Base-by-base conservation (phyloP, 1,140 invertebrate genomes). In the Arctopsyche grandis region DNA sequence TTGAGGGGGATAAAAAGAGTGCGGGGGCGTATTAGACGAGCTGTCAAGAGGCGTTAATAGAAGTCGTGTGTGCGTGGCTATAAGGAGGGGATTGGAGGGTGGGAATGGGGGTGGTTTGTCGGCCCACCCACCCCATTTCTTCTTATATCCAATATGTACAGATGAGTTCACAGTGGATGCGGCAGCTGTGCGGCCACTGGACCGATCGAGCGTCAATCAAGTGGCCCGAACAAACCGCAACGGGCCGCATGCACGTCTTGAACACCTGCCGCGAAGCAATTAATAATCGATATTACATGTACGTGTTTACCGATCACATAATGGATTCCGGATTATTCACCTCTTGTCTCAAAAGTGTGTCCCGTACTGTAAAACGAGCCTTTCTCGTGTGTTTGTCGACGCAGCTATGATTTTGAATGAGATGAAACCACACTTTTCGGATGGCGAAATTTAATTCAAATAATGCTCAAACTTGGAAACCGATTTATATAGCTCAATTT, bases 161-260 rank as follows among this genome's bases (percentile, higher is more conserved):
- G 71, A 44, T 66, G 78, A 74, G 29, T 79, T 75, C 58, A 75
- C 71, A 48, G 56, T 29, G 48, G 56, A 60, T 60, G 56, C 16
- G 58, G 44, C 78, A 79, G 71, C 78, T 69, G 78, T 9, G 19
- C 38, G 52, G 24, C 44, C 26, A 63, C 22, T 24, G 70, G 48
- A 52, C 52, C 78, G 70, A 75, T 79, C 60, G 71, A 69, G 48
- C 52, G 79, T 80, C 79, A 80, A 80, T 80, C 79, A 80, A 66
- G 63, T 19, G 21, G 16, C 14, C 21, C 26, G 38, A 29, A 44
- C 43, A 46, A 16, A 69, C 52, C 63, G 69, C 70, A 70, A 52
- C 46, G 12, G 16, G 16, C 48, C 48, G 3, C 48, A 16, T 52
- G 21, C 63, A 66, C 21, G 63, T 66, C 63, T 29, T 10, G 0